These are phyloP conservation scores for Blomia tropicalis DNA, from an alignment of 2,888 invertebrate genomes.

Conservation along the genomic window DNA sequence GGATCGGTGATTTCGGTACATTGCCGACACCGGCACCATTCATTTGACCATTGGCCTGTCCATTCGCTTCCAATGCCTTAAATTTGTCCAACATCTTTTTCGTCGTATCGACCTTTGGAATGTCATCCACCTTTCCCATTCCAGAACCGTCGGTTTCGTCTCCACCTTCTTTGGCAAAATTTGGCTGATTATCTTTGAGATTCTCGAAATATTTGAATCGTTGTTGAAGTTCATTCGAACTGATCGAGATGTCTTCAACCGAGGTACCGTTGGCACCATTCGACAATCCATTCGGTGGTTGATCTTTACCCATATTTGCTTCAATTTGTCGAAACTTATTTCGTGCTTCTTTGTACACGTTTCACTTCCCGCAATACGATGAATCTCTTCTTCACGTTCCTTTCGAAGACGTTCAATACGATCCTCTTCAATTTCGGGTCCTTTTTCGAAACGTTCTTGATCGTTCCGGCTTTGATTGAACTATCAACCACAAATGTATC, in stretches of 20 bases:
- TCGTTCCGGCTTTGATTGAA: conserved; percentile 27
- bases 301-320: conserved; percentile 48
- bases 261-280: conserved; percentile 3
- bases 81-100: conserved; percentile 73
- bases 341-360: conserved; percentile 58
- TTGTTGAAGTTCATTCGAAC: conserved; percentile 64
- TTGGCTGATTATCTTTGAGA: conserved; percentile 51
- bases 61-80: conserved; percentile 60
- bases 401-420: conserved; percentile 43
- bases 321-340: conserved; percentile 70
- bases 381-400: conserved; percentile 49
- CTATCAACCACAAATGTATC: conserved; percentile 24
- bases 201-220: conserved; percentile 48
- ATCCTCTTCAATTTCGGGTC: conserved; percentile 36
- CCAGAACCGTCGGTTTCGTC: conserved; percentile 54
- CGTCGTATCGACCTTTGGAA: conserved; percentile 53
- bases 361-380: conserved; percentile 25
- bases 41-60: conserved; percentile 35
- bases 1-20: conserved; percentile 59
- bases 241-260: conserved; percentile 55
- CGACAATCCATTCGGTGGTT: background rate
- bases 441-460: conserved; percentile 41
- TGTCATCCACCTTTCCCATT: conserved; percentile 40
- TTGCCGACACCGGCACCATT: background rate
- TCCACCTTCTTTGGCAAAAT: conserved; percentile 44